A percentile compares a stretch with the other conserved stretches of the same genome.
Conservation (phyloP, 2,113 vertebrate genomes). For the Gobius niger region DNA sequence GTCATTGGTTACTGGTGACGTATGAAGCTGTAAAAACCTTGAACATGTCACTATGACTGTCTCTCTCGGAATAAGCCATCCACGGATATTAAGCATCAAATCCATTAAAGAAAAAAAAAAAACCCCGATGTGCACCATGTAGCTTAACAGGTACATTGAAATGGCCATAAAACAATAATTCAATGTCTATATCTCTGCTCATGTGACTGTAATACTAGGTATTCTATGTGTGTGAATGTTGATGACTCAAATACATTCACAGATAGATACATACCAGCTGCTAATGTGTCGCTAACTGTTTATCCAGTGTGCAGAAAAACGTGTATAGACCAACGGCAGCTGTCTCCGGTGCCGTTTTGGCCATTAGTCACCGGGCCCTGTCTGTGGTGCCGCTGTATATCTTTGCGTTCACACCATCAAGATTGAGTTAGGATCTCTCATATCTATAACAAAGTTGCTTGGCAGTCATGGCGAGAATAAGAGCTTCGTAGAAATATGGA, state of each 20-base stretch:
- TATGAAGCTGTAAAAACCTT: no score
- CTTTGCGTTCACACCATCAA: slow-evolving; percentile 51
- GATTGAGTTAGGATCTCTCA: slow-evolving; percentile 55
- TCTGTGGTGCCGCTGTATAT: slow-evolving; percentile 48
- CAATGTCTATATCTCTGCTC: neutral
- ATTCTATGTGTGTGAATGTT: neutral
- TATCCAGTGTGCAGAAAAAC: slow-evolving; percentile 39
- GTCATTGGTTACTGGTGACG: no score
- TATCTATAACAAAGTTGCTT: slow-evolving; percentile 51
- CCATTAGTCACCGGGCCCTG: slow-evolving; percentile 56
- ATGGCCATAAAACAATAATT: neutral
- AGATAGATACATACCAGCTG: slow-evolving; percentile 51
- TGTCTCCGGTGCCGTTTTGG: slow-evolving; percentile 40
- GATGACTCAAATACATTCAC: slow-evolving; percentile 37
- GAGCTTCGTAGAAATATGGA: slow-evolving; percentile 24
- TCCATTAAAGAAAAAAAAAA: no score
- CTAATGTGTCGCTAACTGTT: slow-evolving; percentile 42
- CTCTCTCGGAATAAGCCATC: no score
- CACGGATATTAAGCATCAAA: no score
- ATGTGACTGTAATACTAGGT: neutral
- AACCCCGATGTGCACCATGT: neutral
- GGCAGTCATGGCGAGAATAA: slow-evolving; percentile 24
- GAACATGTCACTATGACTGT: no score
- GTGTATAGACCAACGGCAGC: slow-evolving; percentile 50
- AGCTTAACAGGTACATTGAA: neutral